Conservation (phyloP, 53 echinoderm and acorn worm genomes). For the Actinopyga echinites region DNA sequence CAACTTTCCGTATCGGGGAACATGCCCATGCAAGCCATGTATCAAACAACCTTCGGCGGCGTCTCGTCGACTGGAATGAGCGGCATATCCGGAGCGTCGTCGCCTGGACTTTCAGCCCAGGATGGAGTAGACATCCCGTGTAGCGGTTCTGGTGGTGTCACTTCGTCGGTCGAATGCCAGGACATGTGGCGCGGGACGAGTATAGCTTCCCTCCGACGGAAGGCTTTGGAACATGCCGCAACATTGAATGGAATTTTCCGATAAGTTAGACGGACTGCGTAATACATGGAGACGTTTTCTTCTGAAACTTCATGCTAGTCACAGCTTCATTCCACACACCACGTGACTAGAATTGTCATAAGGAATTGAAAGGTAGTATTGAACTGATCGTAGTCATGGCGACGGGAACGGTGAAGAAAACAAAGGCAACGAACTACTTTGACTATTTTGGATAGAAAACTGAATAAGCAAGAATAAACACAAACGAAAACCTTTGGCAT, state of each 20-base stretch:
- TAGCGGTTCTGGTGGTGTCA: conserved; percentile 63
- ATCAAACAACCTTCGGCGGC: conserved; percentile 87
- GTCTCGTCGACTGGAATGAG: conserved; percentile 74
- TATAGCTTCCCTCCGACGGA: conserved; percentile 91
- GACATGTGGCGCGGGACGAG: conserved; percentile 99
- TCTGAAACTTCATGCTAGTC: too few relatives aligned
- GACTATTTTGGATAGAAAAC: too few relatives aligned
- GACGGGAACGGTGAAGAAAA: too few relatives aligned
- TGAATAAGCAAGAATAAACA: too few relatives aligned
- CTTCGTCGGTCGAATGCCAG: conserved; percentile 35
- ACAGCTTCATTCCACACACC: too few relatives aligned
- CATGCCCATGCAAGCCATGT: conserved; percentile 93
- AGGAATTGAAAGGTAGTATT: too few relatives aligned
- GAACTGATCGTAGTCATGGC: too few relatives aligned
- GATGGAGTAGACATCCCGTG: conserved; percentile 83
- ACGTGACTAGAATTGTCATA: too few relatives aligned
- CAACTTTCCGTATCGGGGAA: conserved; percentile 78
- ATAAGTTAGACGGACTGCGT: conserved; percentile 54
- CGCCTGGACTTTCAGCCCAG: conserved; percentile 71
- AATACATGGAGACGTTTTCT: too few relatives aligned
- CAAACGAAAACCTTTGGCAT: too few relatives aligned
- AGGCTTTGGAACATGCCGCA: conserved; percentile 95
- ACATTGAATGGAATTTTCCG: conserved; percentile 95
- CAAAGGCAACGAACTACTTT: too few relatives aligned
- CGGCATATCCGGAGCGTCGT: conserved; percentile 78